Evolutionary conservation across 1,140 invertebrate species (phyloP), one percentile per base, ranked within the genome.

Genomic region (Scaptomyza hsui): DNA sequence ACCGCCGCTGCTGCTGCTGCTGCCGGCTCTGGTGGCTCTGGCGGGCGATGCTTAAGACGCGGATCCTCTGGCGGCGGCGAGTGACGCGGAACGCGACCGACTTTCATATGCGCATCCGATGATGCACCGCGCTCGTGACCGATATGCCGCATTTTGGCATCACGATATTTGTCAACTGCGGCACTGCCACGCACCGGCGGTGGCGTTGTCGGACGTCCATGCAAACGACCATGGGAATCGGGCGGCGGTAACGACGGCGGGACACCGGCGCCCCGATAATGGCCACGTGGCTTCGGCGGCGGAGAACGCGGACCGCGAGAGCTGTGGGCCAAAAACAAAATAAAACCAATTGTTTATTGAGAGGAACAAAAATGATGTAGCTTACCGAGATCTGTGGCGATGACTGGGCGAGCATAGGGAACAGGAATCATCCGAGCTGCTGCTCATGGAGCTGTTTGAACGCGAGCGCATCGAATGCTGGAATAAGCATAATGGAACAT

Each of bases 381-480:
- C 75, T 81, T 73, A 91, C 90, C 89, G 90, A 81, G 89, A 92
- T 75, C 83, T 89, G 67, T 76, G 90, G 55, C 72, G 83, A 80
- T 90, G 85, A 71, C 80, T 92, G 70, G 89, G 90, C 52, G 78
- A 89, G 88, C 96, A 96, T 2, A 96, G 94, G 0, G 95, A 96
- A 86, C 96, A 97, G 0, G 95, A 96, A 89, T 95, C 94, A 80
- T 96, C 95, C 0, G 95, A 96, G 77, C 96, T 96, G 72, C 95
- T 96, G 91, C 95, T 96, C 15, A 94, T 93, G 0, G 95, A 95
- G 55, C 95, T 96, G 1, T 95, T 94, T 0, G 94, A 94, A 10
- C 92, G 92, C 16, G 94, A 94, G 32, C 90, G 88, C 68, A 90
- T 89, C 29, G 90, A 79, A 49, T 80, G 82, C 90, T 91, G 42